Base-by-base conservation (phyloP, 1,140 invertebrate species). In the Sipha flava region DNA sequence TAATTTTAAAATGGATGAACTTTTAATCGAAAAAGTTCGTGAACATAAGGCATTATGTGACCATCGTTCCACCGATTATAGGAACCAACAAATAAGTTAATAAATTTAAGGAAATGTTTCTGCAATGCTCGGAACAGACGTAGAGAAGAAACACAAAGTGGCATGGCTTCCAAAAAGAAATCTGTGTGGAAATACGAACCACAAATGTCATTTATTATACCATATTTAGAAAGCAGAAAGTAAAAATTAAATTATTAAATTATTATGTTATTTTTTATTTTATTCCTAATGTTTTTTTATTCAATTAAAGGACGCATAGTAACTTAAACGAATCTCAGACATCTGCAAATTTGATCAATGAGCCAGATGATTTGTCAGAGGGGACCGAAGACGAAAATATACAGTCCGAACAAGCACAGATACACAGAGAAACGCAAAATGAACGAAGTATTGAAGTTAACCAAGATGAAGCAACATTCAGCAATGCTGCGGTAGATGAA, bases 91-190 rank as follows among this genome's bases (percentile, higher is more conserved):
- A 70, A 70, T 45, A 26, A 43, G 62, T 16, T 37, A 68, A n/a
- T n/a, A 57, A 75, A 47, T 3, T 80, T 80, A 59, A 66, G 80
- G 21, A 49, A 37, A 34, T 52, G 68, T 54, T 80, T 80, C 37
- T 43, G 80, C 4, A 80, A 79, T 45, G 37, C 37, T 52, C 49
- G 31, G 77, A 57, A 79, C 23, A 57, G 47, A 57, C 54, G 29
- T 52, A 59, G 21, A 57, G 75, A 79, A 37, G 49, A 43, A 59
- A 62, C 34, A 59, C 62, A 79, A 54, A 37, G 18, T 54, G 54
- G 54, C 49, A 54, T 62, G 18, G 23, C 75, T 37, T 57, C 77
- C 54, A 40, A 79, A 62, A 79, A 59, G n/a, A 64, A 79, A 16
- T 54, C 75, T 37, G 0, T 79, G 4, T 40, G 26, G 26, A 54